Evolutionary conservation across 2,113 vertebrate species (phyloP).

Genomic region (Heliornis fulica): DNA sequence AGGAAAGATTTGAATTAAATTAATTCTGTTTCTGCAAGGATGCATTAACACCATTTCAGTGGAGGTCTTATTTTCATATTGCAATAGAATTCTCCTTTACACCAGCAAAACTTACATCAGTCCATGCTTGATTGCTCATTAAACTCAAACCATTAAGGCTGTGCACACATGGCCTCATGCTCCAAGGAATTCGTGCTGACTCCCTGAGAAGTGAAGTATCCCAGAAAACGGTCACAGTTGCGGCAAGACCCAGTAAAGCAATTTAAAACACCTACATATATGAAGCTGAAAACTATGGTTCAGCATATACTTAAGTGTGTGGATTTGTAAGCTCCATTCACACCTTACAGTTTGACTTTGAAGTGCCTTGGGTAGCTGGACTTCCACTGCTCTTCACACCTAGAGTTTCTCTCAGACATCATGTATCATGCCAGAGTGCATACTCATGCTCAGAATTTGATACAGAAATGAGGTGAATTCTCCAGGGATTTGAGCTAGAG

Average conservation of each 20-base stretch:
- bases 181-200: neutral
- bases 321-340: neutral
- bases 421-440: neutral
- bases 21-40: neutral
- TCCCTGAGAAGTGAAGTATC: neutral
- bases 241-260: neutral
- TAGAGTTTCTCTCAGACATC: neutral
- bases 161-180: accelerated
- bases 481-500: neutral
- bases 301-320: neutral
- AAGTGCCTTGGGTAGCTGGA: neutral
- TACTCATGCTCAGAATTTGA: neutral
- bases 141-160: neutral
- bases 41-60: neutral
- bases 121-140: neutral
- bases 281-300: neutral
- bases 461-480: neutral
- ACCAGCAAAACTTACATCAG: neutral
- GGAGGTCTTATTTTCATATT: neutral
- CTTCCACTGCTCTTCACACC: neutral
- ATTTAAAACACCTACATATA: neutral
- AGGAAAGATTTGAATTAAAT: neutral
- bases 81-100: neutral
- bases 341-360: neutral
- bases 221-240: neutral